Evolutionary conservation across 2,113 vertebrate genomes (phyloP).

Genomic region (Mixornis gularis): DNA sequence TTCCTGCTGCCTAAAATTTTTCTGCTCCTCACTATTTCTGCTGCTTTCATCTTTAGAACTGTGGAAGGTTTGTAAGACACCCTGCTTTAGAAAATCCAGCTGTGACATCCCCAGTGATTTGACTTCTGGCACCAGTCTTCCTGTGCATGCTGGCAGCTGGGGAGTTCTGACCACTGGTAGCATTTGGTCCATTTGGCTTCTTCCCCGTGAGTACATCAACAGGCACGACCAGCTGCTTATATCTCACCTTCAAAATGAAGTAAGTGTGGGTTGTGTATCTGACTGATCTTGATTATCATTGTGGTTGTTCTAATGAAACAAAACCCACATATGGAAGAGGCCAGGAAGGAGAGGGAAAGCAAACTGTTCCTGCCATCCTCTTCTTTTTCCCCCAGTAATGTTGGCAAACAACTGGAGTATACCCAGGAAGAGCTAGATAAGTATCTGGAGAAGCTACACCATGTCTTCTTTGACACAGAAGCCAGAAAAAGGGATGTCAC

Average conservation of each 20-base stretch:
- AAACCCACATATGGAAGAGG: neutral
- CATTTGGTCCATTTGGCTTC: neutral
- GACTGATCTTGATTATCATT: constrained; percentile 25
- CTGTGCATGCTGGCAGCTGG: neutral
- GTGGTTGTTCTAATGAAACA: constrained; percentile 42
- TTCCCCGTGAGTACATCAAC: neutral
- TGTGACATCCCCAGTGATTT: neutral
- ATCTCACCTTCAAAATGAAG: constrained; percentile 11
- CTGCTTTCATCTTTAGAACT: neutral
- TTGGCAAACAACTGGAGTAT: neutral
- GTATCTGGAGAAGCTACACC: constrained; percentile 33
- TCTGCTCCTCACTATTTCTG: neutral
- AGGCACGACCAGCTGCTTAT: neutral
- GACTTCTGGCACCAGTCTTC: neutral
- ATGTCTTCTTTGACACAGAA: constrained; percentile 15
- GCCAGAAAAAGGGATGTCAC: neutral
- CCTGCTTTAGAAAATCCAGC: neutral
- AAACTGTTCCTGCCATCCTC: neutral
- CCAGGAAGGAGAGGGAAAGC: neutral
- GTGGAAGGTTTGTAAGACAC: neutral
- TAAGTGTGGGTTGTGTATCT: constrained; percentile 63
- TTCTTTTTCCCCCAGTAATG: neutral
- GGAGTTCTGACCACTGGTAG: neutral
- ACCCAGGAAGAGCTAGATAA: constrained; percentile 46
- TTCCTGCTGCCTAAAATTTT: neutral